Evolutionary conservation across 2,888 invertebrate genomes (phyloP).

Genomic region (Gibbula magus): DNA sequence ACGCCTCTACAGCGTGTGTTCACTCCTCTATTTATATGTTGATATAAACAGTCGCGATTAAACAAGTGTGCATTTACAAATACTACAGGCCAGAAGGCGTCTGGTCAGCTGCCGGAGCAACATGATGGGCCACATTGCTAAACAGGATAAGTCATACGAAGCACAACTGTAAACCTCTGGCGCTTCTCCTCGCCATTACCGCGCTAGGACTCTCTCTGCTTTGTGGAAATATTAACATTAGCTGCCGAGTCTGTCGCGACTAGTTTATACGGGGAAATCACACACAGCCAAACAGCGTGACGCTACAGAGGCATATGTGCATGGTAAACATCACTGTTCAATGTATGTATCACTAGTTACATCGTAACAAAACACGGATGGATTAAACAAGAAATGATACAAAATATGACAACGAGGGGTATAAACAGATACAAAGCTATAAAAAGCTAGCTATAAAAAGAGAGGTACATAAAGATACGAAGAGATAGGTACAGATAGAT

Average conservation of each 20-base stretch:
- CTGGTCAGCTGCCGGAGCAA: neutral
- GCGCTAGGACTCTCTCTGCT: neutral
- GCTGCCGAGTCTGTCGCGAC: neutral
- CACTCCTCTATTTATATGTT: slow-evolving; percentile 3
- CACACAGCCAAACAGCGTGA: neutral
- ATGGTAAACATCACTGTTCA: neutral
- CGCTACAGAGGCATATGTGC: too few species aligned
- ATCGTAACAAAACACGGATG: neutral
- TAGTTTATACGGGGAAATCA: neutral
- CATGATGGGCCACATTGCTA: slow-evolving; percentile 15
- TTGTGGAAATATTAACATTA: slow-evolving; percentile 5
- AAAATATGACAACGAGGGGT: too few species aligned
- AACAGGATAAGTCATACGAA: neutral
- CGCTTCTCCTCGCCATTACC: neutral
- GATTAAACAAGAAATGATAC: neutral
- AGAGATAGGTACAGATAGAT: too few species aligned
- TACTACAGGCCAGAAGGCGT: neutral
- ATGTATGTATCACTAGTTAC: neutral
- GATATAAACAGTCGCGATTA: slow-evolving; percentile 11
- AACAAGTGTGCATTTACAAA: slow-evolving; percentile 15
- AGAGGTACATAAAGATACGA: too few species aligned
- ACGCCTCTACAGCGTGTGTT: neutral
- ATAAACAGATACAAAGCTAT: too few species aligned
- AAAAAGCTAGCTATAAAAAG: too few species aligned
- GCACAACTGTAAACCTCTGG: neutral